These are phyloP conservation scores for Cherax quadricarinatus DNA, from an alignment of 1,140 invertebrate genomes.

Conservation along the genomic window DNA sequence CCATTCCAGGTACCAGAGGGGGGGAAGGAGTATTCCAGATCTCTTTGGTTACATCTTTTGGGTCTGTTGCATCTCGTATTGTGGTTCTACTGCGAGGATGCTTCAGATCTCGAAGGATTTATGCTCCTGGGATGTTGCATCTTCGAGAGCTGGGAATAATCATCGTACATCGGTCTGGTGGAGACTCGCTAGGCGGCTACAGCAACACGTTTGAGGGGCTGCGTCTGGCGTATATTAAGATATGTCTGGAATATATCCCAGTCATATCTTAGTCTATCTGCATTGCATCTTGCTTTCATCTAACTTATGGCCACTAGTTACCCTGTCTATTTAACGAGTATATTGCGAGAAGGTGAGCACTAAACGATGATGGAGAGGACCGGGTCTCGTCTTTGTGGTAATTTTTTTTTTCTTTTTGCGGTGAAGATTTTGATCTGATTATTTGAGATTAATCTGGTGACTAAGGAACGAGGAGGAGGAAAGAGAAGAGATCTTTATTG, in stretches of 20 bases:
- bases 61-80: too few species aligned
- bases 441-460: not conserved
- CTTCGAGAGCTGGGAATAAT: too few species aligned
- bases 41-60: too few species aligned
- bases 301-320: constrained; percentile 1
- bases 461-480: not conserved
- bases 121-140: too few species aligned
- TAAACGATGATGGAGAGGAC: too few species aligned
- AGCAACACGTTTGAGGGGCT: not conserved
- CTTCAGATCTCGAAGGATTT: too few species aligned
- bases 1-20: too few species aligned
- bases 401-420: not conserved
- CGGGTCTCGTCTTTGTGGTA: not conserved
- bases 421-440: not conserved
- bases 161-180: not conserved
- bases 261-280: constrained; percentile 21
- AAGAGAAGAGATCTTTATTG: not conserved
- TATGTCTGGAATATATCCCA: constrained; percentile 5
- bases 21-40: too few species aligned
- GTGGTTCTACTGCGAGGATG: too few species aligned
- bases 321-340: not conserved
- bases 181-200: not conserved
- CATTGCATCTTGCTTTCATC: constrained; percentile 1
- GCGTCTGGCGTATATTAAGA: constrained; percentile 24
- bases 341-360: not conserved